A percentile compares a stretch with the other conserved stretches of the same genome.
Evolutionary conservation across 2,888 invertebrate genomes (phyloP).

Genomic region (Malacosoma neustria): DNA sequence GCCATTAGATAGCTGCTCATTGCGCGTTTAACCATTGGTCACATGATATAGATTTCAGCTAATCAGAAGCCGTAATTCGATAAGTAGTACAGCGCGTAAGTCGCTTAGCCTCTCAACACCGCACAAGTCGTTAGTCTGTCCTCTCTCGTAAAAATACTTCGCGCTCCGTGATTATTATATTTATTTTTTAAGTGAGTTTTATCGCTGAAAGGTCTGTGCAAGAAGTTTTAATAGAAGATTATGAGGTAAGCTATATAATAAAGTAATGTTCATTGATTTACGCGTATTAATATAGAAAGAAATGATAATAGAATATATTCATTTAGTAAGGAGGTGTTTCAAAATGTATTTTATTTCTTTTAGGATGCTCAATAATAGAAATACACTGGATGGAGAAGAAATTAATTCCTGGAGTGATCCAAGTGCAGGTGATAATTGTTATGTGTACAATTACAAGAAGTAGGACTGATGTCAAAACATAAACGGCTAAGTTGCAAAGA

Average conservation of each 20-base stretch:
- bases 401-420: constrained; percentile 1
- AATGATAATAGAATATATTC: constrained; percentile 4
- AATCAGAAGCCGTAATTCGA: constrained; percentile 13
- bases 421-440: constrained; percentile 1
- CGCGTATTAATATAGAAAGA: constrained; percentile 2
- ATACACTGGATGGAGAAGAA: constrained; percentile 2
- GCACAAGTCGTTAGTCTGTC: constrained; percentile 14
- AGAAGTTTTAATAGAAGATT: constrained; percentile 15
- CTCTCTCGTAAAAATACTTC: too few relatives aligned
- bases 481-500: constrained; percentile 10
- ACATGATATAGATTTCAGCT: constrained; percentile 6
- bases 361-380: constrained; percentile 2
- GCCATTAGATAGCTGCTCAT: constrained; percentile 1
- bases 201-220: constrained; percentile 13
- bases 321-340: constrained; percentile 5
- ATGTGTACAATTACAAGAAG: background rate
- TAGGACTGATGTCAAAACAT: constrained; percentile 8
- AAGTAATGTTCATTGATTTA: constrained; percentile 12
- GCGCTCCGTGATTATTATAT: constrained; percentile 11
- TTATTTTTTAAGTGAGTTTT: constrained; percentile 12
- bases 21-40: constrained; percentile 1
- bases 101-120: constrained; percentile 13
- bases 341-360: constrained; percentile 6
- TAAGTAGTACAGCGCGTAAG: constrained; percentile 12
- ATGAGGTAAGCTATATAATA: constrained; percentile 14